Evolutionary conservation across 2,113 vertebrate genomes (phyloP).

Genomic region (Cyphomyrus plagiostoma): DNA sequence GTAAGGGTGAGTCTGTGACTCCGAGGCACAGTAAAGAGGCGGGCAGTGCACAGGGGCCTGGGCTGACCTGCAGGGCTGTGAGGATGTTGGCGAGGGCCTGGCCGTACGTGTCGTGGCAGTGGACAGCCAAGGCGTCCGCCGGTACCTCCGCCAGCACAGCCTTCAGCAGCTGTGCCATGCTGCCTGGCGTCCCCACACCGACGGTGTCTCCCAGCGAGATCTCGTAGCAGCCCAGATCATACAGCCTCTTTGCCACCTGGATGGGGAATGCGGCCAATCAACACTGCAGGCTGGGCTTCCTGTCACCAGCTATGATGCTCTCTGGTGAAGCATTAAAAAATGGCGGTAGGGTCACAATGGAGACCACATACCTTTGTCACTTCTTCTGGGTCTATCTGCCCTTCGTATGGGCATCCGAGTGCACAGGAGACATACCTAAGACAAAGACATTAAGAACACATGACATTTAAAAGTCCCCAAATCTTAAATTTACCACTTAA

Average conservation of each 20-base stretch:
- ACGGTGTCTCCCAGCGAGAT: slow-evolving; percentile 86
- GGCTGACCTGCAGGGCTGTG: slow-evolving; percentile 83
- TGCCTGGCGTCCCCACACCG: slow-evolving; percentile 83
- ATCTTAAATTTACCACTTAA: neutral
- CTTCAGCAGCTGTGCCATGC: slow-evolving; percentile 80
- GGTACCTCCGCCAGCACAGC: slow-evolving; percentile 82
- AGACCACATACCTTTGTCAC: slow-evolving; percentile 73
- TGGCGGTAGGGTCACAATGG: neutral
- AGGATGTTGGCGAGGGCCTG: slow-evolving; percentile 90
- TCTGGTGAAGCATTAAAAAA: neutral
- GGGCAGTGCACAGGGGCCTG: neutral
- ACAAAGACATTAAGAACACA: neutral
- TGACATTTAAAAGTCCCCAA: neutral
- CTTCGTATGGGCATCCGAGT: slow-evolving; percentile 85
- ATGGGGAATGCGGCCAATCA: slow-evolving; percentile 17
- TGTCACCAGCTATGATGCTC: neutral
- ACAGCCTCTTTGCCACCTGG: slow-evolving; percentile 82
- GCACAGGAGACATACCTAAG: slow-evolving; percentile 86
- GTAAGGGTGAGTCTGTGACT: neutral
- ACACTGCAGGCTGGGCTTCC: slow-evolving; percentile 3
- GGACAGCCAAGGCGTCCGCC: slow-evolving; percentile 71
- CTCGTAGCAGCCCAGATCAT: slow-evolving; percentile 87
- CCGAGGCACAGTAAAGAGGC: neutral
- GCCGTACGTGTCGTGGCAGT: slow-evolving; percentile 91
- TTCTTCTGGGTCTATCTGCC: slow-evolving; percentile 68